Evolutionary conservation across 2,113 vertebrate genomes (phyloP).

Genomic region (zebrafish (Danio rerio)): DNA sequence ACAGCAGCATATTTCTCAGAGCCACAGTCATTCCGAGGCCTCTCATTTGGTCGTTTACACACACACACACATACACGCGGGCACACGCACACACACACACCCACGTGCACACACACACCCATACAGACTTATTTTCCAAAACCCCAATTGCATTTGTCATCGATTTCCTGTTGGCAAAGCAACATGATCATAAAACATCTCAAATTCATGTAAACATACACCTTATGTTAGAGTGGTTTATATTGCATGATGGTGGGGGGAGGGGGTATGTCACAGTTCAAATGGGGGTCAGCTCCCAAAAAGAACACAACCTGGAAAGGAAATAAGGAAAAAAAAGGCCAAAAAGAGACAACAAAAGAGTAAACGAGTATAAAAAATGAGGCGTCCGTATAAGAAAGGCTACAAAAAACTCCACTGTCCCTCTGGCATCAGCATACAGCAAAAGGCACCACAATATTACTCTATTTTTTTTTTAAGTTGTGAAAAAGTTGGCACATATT

Average conservation of each 20-base stretch:
- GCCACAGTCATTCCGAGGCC: constrained; percentile 56
- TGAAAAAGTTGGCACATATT: constrained; percentile 99
- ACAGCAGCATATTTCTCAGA: constrained; percentile 67
- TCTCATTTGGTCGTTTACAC: constrained; percentile 58
- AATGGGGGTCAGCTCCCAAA: constrained; percentile 73
- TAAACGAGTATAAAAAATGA: constrained; percentile 83
- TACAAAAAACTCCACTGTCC: constrained; percentile 90
- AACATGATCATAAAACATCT: constrained; percentile 66
- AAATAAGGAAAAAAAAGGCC: constrained; percentile 61
- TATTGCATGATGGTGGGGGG: constrained; percentile 74
- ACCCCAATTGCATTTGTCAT: constrained; percentile 67
- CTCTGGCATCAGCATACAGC: constrained; percentile 95
- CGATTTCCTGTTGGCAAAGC: constrained; percentile 63
- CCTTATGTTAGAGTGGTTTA: constrained; percentile 80
- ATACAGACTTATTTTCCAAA: constrained; percentile 2
- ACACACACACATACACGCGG: constrained; percentile 36
- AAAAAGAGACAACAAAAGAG: constrained; percentile 71
- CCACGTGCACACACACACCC: background rate
- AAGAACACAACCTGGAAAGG: constrained; percentile 73
- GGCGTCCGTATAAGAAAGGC: constrained; percentile 88
- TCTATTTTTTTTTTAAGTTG: constrained; percentile 89
- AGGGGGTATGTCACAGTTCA: constrained; percentile 71
- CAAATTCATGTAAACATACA: constrained; percentile 83
- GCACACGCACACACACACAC: background rate
- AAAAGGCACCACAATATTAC: constrained; percentile 99